Conservation (phyloP, 2,797 vertebrate species). For the Ceyx erithaca region DNA sequence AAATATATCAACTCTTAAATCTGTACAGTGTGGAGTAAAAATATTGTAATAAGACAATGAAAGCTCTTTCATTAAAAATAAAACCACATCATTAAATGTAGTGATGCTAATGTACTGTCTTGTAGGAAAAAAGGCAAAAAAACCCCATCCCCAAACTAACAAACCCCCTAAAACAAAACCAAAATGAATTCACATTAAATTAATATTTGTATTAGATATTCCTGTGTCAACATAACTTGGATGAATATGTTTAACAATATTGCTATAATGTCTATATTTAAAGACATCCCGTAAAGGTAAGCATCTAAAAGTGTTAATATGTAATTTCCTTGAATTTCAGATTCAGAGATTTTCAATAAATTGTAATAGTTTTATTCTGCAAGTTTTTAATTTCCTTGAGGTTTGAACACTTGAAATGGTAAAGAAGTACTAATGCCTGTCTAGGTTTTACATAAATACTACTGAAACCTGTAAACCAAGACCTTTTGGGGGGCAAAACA, state of each 20-base stretch:
- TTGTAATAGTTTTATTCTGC: background rate
- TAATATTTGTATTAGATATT: background rate
- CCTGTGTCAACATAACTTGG: background rate
- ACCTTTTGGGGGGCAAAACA: background rate
- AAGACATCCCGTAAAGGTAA: background rate
- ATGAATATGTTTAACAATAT: background rate
- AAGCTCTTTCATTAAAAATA: too few species aligned
- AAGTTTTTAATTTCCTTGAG: background rate
- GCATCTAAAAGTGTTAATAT: accelerated
- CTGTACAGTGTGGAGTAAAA: background rate
- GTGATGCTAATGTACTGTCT: accelerated
- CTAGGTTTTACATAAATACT: background rate
- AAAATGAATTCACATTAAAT: background rate
- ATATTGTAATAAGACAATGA: background rate
- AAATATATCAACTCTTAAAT: background rate
- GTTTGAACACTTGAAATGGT: background rate
- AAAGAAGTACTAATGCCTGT: background rate
- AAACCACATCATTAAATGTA: accelerated
- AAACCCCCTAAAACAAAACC: too few species aligned
- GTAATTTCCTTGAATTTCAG: background rate
- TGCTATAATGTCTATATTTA: background rate
- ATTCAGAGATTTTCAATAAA: background rate
- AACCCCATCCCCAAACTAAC: too few species aligned
- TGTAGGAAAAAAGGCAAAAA: background rate
- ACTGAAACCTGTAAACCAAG: background rate